Base-by-base conservation (phyloP, 2,888 invertebrate species). In the Exephanes ischioxanthus region DNA sequence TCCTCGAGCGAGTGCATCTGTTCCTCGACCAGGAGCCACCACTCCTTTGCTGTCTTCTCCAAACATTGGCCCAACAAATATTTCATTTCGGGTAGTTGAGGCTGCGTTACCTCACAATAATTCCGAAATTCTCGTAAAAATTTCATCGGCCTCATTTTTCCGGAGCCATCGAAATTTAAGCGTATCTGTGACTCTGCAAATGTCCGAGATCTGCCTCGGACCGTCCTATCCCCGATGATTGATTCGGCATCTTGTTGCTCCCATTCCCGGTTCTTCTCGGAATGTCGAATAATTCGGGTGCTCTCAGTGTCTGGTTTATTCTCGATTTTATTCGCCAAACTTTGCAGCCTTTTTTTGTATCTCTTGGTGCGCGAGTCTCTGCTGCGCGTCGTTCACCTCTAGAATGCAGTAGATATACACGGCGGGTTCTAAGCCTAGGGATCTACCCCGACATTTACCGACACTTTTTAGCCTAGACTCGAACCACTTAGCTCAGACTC, bases 71-170 rank as follows among this genome's bases (percentile, higher is more conserved):
- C 66, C 0, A 66, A 11, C 3, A 66, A n/a, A 26, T 66, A 76
- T 33, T 66, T 66, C 0, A 53, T 19, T 19, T 66, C 51, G 3
- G 19, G 11, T 6, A 33, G 6, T 0, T 41, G 22, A 0, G 75
- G 75, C 2, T 63, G 41, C 14, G 30, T 63, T 0, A 63, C 75
- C n/a, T n/a, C 33, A 11, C 75, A 63, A 11, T 75, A 75, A 5
- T 51, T 30, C 2, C 19, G 2, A 48, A 76, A 53, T 30, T 66
- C 66, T 3, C 33, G 22, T 16, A 76, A 9, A 45, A 68, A 68
- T 19, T 68, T 68, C 3, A 48, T 26, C 0, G 68, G 68, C 2
- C 68, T 6, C 11, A 19, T 5, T 19, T n/a, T 45, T 4, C 22
- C 22, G 2, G 45, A 22, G 22, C 22, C 22, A 1, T 22, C 22